A percentile compares a stretch with the other conserved stretches of the same genome.
Evolutionary conservation across 2,888 invertebrate species (phyloP).

Genomic region (Ferrisia virgata): DNA sequence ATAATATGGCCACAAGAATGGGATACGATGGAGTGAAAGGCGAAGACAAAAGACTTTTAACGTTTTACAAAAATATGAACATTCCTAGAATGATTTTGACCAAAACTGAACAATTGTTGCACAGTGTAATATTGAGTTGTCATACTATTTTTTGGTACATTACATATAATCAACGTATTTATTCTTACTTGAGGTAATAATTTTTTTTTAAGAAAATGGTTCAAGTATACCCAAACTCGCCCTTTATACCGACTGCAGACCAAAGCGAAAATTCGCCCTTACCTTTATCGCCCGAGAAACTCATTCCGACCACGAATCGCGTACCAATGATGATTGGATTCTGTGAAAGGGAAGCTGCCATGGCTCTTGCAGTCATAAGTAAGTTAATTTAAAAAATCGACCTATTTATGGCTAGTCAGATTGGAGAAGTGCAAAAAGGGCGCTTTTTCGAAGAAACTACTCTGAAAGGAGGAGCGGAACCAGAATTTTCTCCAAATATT

Average conservation of each 20-base stretch:
- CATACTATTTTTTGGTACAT: neutral
- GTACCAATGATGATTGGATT: conserved; percentile 3
- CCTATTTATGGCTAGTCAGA: too few relatives aligned
- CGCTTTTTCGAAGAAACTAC: too few relatives aligned
- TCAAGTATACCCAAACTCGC: neutral
- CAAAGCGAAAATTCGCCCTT: neutral
- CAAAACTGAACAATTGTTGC: neutral
- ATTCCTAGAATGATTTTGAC: neutral
- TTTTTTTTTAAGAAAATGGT: neutral
- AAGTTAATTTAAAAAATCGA: neutral
- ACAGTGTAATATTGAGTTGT: neutral
- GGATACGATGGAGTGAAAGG: neutral
- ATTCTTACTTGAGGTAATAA: neutral
- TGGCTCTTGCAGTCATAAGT: neutral
- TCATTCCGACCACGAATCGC: neutral
- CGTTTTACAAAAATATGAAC: neutral
- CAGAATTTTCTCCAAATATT: too few relatives aligned
- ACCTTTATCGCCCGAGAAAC: neutral
- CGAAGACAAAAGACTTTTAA: neutral
- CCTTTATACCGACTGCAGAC: neutral
- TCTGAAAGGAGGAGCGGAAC: too few relatives aligned
- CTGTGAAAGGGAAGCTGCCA: conserved; percentile 14
- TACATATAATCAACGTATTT: neutral
- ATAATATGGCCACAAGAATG: neutral
- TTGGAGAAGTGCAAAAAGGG: too few relatives aligned